These are phyloP conservation scores for Percopsis transmontana DNA, from an alignment of 2,113 vertebrate species.

Conservation along the genomic window DNA sequence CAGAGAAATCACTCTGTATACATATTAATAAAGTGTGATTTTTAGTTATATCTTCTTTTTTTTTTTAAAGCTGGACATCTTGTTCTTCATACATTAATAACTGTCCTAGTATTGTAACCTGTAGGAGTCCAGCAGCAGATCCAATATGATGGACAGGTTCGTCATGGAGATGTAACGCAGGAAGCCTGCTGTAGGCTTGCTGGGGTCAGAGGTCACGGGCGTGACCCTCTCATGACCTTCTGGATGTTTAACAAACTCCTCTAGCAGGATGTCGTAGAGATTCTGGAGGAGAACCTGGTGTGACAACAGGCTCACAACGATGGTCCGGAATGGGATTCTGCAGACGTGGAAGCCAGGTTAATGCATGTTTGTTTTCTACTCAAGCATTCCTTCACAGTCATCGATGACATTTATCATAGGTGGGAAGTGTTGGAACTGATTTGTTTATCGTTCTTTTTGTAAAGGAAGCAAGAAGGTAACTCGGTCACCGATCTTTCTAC, in stretches of 20 bases:
- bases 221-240: conserved; percentile 79
- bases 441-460: too few species aligned
- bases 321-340: conserved; percentile 95
- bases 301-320: conserved; percentile 95
- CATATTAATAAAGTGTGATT: too few species aligned
- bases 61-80: too few species aligned
- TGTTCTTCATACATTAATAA: too few species aligned
- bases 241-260: conserved; percentile 92
- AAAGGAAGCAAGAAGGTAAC: too few species aligned
- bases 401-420: too few species aligned
- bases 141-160: conserved; percentile 94
- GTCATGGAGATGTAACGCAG: conserved; percentile 97
- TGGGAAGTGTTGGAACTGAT: too few species aligned
- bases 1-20: too few species aligned
- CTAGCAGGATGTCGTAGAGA: conserved; percentile 91
- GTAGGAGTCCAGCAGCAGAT: conserved; percentile 95
- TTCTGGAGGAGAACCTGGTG: conserved; percentile 98
- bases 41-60: too few species aligned
- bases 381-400: too few species aligned
- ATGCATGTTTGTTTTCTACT: too few species aligned
- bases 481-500: too few species aligned
- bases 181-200: conserved; percentile 85
- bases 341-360: neutral
- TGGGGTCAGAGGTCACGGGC: conserved; percentile 78
- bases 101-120: conserved; percentile 48